phyloP scores from a whole-genome alignment of 2,797 vertebrate genomes.

The Eurystomus glaucurus region DNA sequence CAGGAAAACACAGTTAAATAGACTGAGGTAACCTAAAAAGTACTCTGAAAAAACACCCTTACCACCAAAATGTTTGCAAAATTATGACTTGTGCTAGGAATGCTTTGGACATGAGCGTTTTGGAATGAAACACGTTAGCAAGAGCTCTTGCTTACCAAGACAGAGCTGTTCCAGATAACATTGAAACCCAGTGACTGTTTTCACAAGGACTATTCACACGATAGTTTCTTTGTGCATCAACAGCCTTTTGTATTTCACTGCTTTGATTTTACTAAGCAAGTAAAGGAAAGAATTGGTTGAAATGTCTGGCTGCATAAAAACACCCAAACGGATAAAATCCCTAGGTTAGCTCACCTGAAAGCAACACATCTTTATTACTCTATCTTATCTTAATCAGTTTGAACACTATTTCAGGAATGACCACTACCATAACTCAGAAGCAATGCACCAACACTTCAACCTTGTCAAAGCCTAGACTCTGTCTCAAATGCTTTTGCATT shows the following conservation, averaged over 20 bases:
- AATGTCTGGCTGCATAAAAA: not conserved
- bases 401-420: not conserved
- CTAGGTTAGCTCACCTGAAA: not conserved
- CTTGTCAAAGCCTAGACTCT: not conserved
- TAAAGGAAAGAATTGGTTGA: not conserved
- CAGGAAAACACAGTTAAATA: not conserved
- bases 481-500: not conserved
- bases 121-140: not conserved
- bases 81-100: not conserved
- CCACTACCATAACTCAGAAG: not conserved
- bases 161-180: not conserved
- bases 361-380: not conserved
- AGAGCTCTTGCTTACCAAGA: not conserved
- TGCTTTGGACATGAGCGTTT: not conserved
- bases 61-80: not conserved
- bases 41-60: not conserved
- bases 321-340: not conserved
- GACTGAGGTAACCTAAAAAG: not conserved
- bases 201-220: not conserved
- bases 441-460: not conserved
- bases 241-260: not conserved
- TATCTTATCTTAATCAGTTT: not conserved
- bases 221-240: not conserved
- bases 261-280: not conserved
- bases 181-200: not conserved